Base-by-base conservation (phyloP, 1,140 invertebrate genomes). In the Bombyx mandarina region DNA sequence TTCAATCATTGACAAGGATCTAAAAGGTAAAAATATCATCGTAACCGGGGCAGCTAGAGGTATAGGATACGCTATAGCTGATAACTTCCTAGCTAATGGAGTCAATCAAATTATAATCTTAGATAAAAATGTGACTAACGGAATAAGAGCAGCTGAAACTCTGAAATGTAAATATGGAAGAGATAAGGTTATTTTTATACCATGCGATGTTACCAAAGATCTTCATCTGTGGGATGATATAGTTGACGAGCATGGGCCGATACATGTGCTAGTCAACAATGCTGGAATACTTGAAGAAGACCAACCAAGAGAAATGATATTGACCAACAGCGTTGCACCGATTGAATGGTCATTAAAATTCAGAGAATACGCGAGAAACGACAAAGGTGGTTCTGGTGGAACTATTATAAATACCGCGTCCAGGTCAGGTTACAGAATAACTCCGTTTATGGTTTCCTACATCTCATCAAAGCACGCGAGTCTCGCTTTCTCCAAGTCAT, bases 391-490 rank as follows among this genome's bases (percentile, higher is more conserved):
- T 6, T 82, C 84, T 42, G 92, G 92, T 45, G 92, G 91, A 10
- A 88, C 90, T 12, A 88, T 94, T 6, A 87, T 92, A 2, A 93
- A 93, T 60, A 76, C 92, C 49, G 89, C 90, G 43, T 92, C 92
- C 5, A 89, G 92, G 54, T 78, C 89, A 54, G 91, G 92, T 26
- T 77, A 91, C 52, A 82, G 82, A 57, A 86, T 90, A 9, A 89
- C 90, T 46, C 90, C 89, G 46, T 89, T 89, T 60, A 66, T 90
- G 54, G 92, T 93, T 0, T 82, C 92, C n/a, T 94, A 94, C 67
- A 86, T 88, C 3, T 92, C 91, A 1, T 93, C 92, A 1, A 94
- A 94, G 68, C 90, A 91, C 63, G 93, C 89, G 8, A 86, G 90
- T 7, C 77, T 90, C 35, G 89, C 89, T 43, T 88, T 90, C 50